Base-by-base conservation (phyloP, 2,113 vertebrate genomes). In the Calyptomena viridis region DNA sequence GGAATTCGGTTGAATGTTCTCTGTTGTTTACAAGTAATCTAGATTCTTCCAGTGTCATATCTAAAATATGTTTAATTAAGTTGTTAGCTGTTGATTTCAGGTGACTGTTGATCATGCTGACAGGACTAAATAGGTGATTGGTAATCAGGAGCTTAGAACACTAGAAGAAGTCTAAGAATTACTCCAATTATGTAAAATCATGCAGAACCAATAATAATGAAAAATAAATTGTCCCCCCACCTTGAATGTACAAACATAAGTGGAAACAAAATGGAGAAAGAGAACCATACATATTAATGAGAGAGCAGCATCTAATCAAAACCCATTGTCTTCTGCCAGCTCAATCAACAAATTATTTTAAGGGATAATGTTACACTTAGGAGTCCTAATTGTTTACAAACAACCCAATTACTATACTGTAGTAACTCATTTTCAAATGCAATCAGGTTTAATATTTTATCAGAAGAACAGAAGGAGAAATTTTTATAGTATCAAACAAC, bases 351-450 rank as follows among this genome's bases (percentile, higher is more conserved):
- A 94, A 97, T 96, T 95, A 78, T 84, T 92, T 93, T 37, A 90
- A 69, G 96, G 91, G 84, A 93, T 96, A 96, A 97, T 96, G 53
- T 91, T 92, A 87, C 73, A 84, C 40, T 96, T 95, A 96, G 60
- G n/a, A 96, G 93, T 28, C 46, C 72, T 91, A 92, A 97, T 87
- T 96, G 89, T 97, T 97, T 97, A 94, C 92, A 97, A 97, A 97
- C 92, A 97, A 87, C 59, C 63, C 66, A 97, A 83, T 94, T 94
- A 91, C 31, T 75, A 39, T 64, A 92, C 63, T 75, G 63, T 55
- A 87, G 56, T 69, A 91, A 92, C 15, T 84, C 83, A 37, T 88
- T 60, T 95, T 97, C 8, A 30, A 90, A 97, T 88, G 56, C 62
- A 95, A 88, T 96, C 68, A 90, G 22, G 39, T 93, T 97, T 95